Evolutionary conservation across 1,140 invertebrate genomes (phyloP), one percentile per base, ranked within the genome.

Genomic region (Zaprionus ornatus): DNA sequence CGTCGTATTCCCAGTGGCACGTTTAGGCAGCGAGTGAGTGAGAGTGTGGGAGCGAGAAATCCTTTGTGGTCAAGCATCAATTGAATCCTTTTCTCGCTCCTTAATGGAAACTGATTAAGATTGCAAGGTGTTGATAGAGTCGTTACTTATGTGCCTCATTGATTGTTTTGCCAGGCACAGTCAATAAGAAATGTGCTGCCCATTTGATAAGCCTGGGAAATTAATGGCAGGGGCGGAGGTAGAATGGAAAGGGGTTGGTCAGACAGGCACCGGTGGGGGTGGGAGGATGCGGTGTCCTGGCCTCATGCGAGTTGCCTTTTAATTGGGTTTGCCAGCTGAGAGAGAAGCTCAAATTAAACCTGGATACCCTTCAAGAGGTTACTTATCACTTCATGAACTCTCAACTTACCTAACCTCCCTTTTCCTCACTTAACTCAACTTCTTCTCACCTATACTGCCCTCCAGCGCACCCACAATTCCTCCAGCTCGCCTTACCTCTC

Each of bases 71-170:
- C 83, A 90, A 66, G 77, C 80, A 66, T 80, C 84, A 81, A 84
- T 84, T 90, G 84, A 87, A 90, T 87, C 85, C 78, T 79, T 87
- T 76, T 80, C 59, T 65, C 7, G 73, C 59, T 9, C 29, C 50
- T 48, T 79, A 88, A 88, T 81, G 74, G 85, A 78, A 78, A 84
- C 85, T 88, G 85, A 90, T 88, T 88, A 88, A 88, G 84, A 88
- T 88, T 61, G 42, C 32, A 25, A 63, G 69, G 17, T 27, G 45
- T 66, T 68, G 82, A 86, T 86, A 85, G 66, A 32, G n/a, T 23
- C 37, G 77, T 90, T 75, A 90, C 80, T 90, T 88, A 88, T 88
- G 84, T 90, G 80, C 45, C 64, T 27, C 81, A 84, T 81, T 88
- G 85, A 90, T 84, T 84, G 85, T 86, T 86, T 86, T 73, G 9